phyloP scores from a whole-genome alignment of 2,113 vertebrate species.

The Laticauda laticaudata region DNA sequence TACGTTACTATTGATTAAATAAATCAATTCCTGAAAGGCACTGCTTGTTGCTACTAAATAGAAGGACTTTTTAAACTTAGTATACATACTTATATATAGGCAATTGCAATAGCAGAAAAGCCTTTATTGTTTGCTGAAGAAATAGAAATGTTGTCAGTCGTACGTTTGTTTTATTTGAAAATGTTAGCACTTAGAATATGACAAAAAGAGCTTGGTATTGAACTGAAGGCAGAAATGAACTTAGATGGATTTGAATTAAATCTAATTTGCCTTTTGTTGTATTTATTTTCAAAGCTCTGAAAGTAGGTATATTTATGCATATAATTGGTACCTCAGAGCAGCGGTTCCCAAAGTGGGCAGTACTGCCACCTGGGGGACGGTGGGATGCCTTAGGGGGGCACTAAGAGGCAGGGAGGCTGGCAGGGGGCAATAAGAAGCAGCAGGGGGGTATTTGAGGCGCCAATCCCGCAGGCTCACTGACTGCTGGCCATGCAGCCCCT shows the following conservation, averaged over 20 bases:
- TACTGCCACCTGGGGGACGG: no score
- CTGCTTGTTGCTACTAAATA: not conserved
- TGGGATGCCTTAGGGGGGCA: no score
- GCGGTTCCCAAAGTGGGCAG: no score
- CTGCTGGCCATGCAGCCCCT: no score
- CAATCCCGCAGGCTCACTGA: no score
- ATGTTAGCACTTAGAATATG: not conserved
- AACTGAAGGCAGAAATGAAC: not conserved
- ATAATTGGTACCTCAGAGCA: not conserved
- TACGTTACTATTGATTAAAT: constrained; percentile 1
- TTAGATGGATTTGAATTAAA: not conserved
- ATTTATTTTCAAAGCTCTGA: not conserved
- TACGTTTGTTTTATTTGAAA: not conserved
- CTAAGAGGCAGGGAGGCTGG: no score
- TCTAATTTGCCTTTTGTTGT: not conserved
- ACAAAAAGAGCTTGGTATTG: not conserved
- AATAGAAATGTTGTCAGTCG: not conserved
- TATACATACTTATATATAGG: not conserved
- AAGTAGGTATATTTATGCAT: not conserved
- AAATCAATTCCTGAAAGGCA: not conserved
- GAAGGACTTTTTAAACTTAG: not conserved
- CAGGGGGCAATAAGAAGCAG: no score
- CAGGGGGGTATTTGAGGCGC: no score
- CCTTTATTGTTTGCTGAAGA: not conserved
- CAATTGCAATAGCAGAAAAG: not conserved